Conservation (phyloP, 64 coral and sea anemone species). For the Stylophora pistillata region DNA sequence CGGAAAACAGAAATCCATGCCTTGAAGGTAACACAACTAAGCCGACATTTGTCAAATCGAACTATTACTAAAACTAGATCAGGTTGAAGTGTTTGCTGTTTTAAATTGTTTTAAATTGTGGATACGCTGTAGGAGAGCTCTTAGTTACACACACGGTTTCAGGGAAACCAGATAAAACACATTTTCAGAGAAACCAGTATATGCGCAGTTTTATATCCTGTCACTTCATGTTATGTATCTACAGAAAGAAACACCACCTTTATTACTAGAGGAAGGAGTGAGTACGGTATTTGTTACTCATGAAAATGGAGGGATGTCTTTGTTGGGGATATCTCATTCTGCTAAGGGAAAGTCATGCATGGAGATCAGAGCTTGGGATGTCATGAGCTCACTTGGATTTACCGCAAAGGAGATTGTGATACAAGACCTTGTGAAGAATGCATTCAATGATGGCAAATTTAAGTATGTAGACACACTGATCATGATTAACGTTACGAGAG, state of each 20-base stretch:
- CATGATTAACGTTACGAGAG: too few relatives aligned
- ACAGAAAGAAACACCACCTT: slow-evolving; percentile 82
- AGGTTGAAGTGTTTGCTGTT: too few relatives aligned
- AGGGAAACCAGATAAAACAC: too few relatives aligned
- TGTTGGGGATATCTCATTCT: slow-evolving; percentile 46
- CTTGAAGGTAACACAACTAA: slow-evolving; percentile 53
- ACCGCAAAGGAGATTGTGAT: slow-evolving; percentile 73
- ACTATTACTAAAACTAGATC: too few relatives aligned
- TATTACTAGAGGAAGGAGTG: slow-evolving; percentile 72
- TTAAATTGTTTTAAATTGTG: too few relatives aligned
- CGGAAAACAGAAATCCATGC: slow-evolving; percentile 76
- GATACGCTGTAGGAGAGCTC: too few relatives aligned
- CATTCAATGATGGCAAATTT: slow-evolving; percentile 84
- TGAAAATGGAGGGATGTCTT: slow-evolving; percentile 62
- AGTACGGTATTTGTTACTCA: slow-evolving; percentile 58
- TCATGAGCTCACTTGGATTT: slow-evolving; percentile 80
- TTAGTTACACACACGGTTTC: too few relatives aligned
- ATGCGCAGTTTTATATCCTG: not conserved
- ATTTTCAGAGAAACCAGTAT: not conserved
- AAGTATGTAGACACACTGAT: slow-evolving; percentile 53
- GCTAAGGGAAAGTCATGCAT: slow-evolving; percentile 71
- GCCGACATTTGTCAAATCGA: too few relatives aligned
- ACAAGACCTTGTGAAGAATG: slow-evolving; percentile 67
- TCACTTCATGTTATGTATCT: not conserved
- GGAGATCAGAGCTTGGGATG: slow-evolving; percentile 85